Evolutionary conservation across 2,888 invertebrate species (phyloP).

Genomic region (Pycnomerus fuliginosus): DNA sequence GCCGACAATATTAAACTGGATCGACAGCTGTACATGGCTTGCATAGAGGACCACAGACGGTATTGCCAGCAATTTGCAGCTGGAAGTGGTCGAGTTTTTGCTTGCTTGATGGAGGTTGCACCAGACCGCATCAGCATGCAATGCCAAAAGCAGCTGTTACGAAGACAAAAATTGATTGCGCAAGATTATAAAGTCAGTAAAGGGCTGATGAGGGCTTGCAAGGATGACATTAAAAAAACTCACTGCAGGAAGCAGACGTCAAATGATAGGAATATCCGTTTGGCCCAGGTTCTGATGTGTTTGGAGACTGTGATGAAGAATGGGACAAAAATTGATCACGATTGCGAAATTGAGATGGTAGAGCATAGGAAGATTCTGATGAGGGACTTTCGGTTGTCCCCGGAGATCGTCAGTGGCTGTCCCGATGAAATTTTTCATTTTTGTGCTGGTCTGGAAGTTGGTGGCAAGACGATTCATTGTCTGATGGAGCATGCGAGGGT

Average conservation of each 20-base stretch:
- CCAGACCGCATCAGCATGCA: slow-evolving; percentile 61
- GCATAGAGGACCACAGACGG: slow-evolving; percentile 77
- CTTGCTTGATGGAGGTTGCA: slow-evolving; percentile 85
- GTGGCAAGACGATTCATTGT: slow-evolving; percentile 92
- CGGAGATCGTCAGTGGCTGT: slow-evolving; percentile 88
- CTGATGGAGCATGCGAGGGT: slow-evolving; percentile 84
- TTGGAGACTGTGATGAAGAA: slow-evolving; percentile 77
- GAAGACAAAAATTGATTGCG: slow-evolving; percentile 84
- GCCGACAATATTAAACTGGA: slow-evolving; percentile 86
- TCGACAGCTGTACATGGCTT: slow-evolving; percentile 85
- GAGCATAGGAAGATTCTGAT: slow-evolving; percentile 89
- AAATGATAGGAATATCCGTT: slow-evolving; percentile 77
- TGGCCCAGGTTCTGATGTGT: slow-evolving; percentile 90
- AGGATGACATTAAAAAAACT: slow-evolving; percentile 82
- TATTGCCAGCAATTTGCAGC: slow-evolving; percentile 75
- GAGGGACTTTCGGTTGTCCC: slow-evolving; percentile 91
- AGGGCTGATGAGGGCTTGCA: slow-evolving; percentile 85
- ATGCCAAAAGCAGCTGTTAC: slow-evolving; percentile 81
- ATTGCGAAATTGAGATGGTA: slow-evolving; percentile 86
- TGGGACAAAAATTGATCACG: slow-evolving; percentile 68
- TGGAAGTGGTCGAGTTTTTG: slow-evolving; percentile 82
- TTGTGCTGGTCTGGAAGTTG: slow-evolving; percentile 72
- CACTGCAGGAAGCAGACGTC: slow-evolving; percentile 82
- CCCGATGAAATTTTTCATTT: slow-evolving; percentile 77
- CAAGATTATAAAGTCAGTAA: slow-evolving; percentile 89